Percentiles rank a stretch among this genome's conserved stretches.
These are phyloP conservation scores for Lasiurus cinereus DNA, from an alignment of 2,113 vertebrate genomes.

Conservation along the genomic window DNA sequence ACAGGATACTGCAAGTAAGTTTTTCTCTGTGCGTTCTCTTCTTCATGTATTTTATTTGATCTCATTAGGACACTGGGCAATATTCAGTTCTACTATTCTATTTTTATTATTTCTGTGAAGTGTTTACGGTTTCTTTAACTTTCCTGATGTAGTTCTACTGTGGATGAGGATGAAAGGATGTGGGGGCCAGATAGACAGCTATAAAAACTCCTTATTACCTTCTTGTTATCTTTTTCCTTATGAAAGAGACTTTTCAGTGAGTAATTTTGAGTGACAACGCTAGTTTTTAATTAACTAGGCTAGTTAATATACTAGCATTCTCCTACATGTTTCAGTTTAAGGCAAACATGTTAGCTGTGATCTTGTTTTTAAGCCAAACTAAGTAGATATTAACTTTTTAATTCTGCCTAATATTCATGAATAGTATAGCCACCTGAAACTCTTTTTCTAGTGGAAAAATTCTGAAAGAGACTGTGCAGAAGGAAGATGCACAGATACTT, in stretches of 20 bases:
- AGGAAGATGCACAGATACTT: neutral
- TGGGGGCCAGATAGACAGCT: neutral
- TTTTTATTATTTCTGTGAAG: slow-evolving; percentile 43
- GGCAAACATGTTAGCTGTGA: neutral
- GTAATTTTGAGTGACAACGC: neutral
- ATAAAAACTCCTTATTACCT: neutral
- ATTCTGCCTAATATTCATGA: slow-evolving; percentile 14
- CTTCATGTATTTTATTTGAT: neutral
- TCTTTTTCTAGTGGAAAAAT: neutral
- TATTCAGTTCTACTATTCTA: neutral
- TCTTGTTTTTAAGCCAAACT: slow-evolving; percentile 38
- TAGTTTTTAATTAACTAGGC: neutral
- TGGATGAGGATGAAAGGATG: neutral
- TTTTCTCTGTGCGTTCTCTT: neutral
- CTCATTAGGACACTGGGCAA: neutral
- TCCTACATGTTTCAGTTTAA: slow-evolving; percentile 25
- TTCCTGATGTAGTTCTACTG: neutral
- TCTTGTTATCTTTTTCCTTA: neutral
- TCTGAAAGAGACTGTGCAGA: neutral
- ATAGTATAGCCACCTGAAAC: neutral
- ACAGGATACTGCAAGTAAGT: slow-evolving; percentile 97
- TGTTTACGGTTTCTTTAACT: slow-evolving; percentile 18
- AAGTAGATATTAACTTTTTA: slow-evolving; percentile 16
- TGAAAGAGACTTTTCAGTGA: slow-evolving; percentile 29
- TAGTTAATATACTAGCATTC: neutral